A percentile compares a stretch with the other conserved stretches of the same genome.
Conservation (phyloP, 2,888 invertebrate genomes). For the Ochropleura leucogaster region DNA sequence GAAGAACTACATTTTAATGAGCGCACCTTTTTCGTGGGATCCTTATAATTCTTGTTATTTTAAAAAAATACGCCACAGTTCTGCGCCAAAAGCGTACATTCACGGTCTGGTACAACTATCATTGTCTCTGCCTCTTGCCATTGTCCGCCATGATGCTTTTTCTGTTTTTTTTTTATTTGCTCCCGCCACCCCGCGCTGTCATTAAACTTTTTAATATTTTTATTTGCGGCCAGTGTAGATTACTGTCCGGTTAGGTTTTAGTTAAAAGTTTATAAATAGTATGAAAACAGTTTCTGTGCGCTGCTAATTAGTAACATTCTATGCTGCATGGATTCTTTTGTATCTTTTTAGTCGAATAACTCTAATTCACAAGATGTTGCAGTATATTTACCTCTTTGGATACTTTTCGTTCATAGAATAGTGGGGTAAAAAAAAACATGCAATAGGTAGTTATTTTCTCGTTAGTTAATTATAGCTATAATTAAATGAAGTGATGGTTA, state of each 20-base stretch:
- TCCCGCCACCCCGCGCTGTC: conserved; percentile 67
- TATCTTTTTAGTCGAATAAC: not conserved
- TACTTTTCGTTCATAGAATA: not conserved
- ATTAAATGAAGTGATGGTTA: not conserved
- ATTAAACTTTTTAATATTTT: conserved; percentile 73
- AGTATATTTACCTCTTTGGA: conserved; percentile 6
- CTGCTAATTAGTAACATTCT: conserved; percentile 35
- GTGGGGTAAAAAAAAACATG: not conserved
- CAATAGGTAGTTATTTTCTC: not conserved
- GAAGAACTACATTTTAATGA: conserved; percentile 62
- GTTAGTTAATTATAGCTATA: too few relatives aligned
- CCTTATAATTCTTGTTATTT: conserved; percentile 65
- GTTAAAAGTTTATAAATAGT: conserved; percentile 42
- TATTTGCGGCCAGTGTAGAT: conserved; percentile 57
- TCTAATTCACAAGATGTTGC: not conserved
- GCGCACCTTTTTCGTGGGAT: conserved; percentile 61
- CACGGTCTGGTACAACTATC: conserved; percentile 81
- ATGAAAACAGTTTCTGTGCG: conserved; percentile 4
- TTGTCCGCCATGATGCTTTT: conserved; percentile 73
- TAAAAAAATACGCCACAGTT: conserved; percentile 68
- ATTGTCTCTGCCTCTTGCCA: conserved; percentile 75
- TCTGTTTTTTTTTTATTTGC: conserved; percentile 55
- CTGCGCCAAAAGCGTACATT: conserved; percentile 68
- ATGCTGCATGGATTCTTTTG: not conserved
- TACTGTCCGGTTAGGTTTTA: conserved; percentile 59